Evolutionary conservation across 2,113 vertebrate species (phyloP).

Genomic region (Euleptes europaea): DNA sequence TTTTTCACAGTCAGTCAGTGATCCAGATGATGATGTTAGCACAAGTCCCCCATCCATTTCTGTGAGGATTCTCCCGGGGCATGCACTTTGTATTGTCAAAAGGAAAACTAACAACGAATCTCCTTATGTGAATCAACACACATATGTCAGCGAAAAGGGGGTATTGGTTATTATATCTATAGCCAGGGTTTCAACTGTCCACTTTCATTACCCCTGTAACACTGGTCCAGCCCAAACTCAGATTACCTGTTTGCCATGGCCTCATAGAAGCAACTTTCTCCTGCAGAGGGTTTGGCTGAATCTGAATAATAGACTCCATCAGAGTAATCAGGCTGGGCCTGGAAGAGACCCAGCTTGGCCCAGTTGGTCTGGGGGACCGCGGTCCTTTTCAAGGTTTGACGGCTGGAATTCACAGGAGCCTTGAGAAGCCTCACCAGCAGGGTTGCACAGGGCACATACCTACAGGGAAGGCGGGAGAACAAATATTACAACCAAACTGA

Average conservation of each 20-base stretch:
- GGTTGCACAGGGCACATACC: slow-evolving; percentile 53
- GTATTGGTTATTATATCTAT: not conserved
- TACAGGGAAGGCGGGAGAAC: not conserved
- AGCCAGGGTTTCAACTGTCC: not conserved
- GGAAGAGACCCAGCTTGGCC: slow-evolving; percentile 10
- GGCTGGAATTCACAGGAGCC: slow-evolving; percentile 1
- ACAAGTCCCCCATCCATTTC: not conserved
- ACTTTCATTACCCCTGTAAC: not conserved
- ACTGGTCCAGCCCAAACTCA: not conserved
- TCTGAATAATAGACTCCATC: slow-evolving; percentile 41
- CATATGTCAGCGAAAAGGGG: not conserved
- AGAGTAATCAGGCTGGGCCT: slow-evolving; percentile 38
- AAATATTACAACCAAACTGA: not conserved
- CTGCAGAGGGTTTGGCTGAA: slow-evolving; percentile 29
- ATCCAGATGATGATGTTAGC: not conserved
- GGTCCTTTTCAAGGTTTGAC: not conserved
- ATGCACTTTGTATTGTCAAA: not conserved
- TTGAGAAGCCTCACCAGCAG: slow-evolving; percentile 45
- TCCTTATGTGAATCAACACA: not conserved
- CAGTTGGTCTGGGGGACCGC: not conserved
- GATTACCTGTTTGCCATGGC: slow-evolving; percentile 51
- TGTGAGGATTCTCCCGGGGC: not conserved
- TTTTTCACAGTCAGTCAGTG: not conserved
- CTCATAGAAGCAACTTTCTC: slow-evolving; percentile 41
- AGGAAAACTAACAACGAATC: not conserved